Evolutionary conservation across 2,888 invertebrate genomes (phyloP).

Genomic region (Eutolmus rufibarbis): DNA sequence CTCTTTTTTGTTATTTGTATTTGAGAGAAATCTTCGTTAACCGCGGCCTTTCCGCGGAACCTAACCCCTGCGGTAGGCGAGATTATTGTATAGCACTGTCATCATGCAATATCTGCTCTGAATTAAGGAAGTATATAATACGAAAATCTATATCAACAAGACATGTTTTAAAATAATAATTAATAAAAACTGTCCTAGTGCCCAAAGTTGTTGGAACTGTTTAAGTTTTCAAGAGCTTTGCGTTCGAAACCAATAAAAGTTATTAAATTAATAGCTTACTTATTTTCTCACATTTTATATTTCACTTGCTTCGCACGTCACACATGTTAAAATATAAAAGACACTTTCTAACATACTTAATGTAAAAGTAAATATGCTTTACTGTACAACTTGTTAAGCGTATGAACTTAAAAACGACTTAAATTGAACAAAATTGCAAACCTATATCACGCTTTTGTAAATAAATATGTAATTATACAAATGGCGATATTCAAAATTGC

Average conservation of each 20-base stretch:
- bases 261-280: neutral
- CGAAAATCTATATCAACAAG: neutral
- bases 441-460: slow-evolving; percentile 62
- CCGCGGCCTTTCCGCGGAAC: too few relatives aligned
- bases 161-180: neutral
- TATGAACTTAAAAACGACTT: neutral
- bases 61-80: too few relatives aligned
- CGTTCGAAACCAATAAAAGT: neutral
- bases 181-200: neutral
- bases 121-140: neutral
- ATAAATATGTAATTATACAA: slow-evolving; percentile 55
- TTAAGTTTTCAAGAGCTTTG: neutral
- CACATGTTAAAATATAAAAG: neutral
- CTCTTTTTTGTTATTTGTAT: too few relatives aligned
- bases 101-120: neutral
- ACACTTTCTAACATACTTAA: neutral
- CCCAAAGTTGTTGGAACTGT: neutral
- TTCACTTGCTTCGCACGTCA: neutral
- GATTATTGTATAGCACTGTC: neutral
- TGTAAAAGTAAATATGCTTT: neutral
- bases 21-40: too few relatives aligned
- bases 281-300: neutral
- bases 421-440: slow-evolving; percentile 28
- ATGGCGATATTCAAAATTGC: slow-evolving; percentile 57
- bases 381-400: neutral